Evolutionary conservation across 2,888 invertebrate genomes (phyloP), one percentile per base, ranked within the genome.

Genomic region (Caenorhabditis imperialis): DNA sequence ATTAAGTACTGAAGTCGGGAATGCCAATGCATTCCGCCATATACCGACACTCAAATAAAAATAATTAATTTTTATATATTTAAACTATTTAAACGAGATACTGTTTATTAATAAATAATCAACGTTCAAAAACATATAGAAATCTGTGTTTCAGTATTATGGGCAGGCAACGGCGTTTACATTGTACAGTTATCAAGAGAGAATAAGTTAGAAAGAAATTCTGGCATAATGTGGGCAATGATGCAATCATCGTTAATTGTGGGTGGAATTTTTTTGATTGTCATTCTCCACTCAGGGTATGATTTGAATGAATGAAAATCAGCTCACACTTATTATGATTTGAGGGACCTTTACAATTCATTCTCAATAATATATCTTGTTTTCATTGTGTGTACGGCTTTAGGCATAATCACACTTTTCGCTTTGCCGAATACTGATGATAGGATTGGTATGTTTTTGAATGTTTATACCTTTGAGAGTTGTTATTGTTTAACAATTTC

Each of bases 141-240:
- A 1, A 47, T 6, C 2, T 40, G 14, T 48, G 12, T 67, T 76
- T 63, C 60, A 76, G 82, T 82, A 14, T 45, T 82, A 2, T 82
- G 82, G 82, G 78, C 82, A 22, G 82, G 77, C 7, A 80, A 80
- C 33, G 82, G 80, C 20, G 67, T 70, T 5, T 82, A 75, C 37
- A 35, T 82, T 1, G 76, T 79, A 0, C 48, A 72, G 14, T 50
- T 72, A 14, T 80, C 82, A 3, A 33, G 76, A 10, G 62, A 72
- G n/a, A 74, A 70, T 16, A 77, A 77, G 45, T 53, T 79, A 51
- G 67, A 60, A n/a, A 50, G 80, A 12, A 82, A 82, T 51, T 72
- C 74, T 20, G 80, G 79, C 23, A 78, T 82, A 16, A 61, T 79
- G 57, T 82, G 82, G 82, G 79, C 82, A 14, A 79, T 82, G 80